Evolutionary conservation across 2,888 invertebrate genomes (phyloP), one percentile per base, ranked within the genome.

Genomic region (Gibbula magus): DNA sequence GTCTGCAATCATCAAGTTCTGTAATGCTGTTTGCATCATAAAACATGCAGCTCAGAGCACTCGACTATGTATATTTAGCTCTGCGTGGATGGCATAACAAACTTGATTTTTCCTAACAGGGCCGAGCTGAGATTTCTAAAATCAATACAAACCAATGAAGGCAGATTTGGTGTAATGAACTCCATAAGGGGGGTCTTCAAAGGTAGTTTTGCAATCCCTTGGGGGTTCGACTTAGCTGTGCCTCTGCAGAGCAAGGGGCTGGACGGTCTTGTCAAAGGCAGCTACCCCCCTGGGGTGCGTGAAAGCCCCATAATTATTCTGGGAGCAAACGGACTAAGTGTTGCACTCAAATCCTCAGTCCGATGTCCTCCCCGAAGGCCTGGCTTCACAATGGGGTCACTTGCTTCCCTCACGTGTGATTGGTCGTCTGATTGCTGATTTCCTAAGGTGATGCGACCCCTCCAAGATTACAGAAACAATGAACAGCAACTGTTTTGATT

Each of bases 241-340:
- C 70, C 18, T n/a, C 70, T 1, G 39, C 39, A n/a, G 32, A n/a
- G 32, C 20, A 35, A 35, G 35, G 10, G 70, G 70, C 70, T 35
- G 29, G 20, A 35, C 35, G 39, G 39, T 32, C 70, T 70, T 66
- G 77, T 77, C 77, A 77, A 39, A 77, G 66, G 66, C 77, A 77
- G 77, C 75, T 53, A 53, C 66, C 61, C 77, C 77, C 52, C 61
- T 25, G 66, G 77, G 77, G 77, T 66, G 45, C 20, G 39, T 39
- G 66, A 61, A 77, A 77, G 61, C 77, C 66, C 77, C 39, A 35
- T 77, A 77, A 77, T 77, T 77, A 77, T 66, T 45, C 70, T 35
- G 70, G 70, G 70, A 70, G 70, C 39, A 39, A 20, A 35, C 32
- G 35, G 70, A 70, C 70, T 70, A 35, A 70, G 70, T 70, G 39